phyloP scores from a whole-genome alignment of 2,888 invertebrate genomes.

The Calameuta pallipes region DNA sequence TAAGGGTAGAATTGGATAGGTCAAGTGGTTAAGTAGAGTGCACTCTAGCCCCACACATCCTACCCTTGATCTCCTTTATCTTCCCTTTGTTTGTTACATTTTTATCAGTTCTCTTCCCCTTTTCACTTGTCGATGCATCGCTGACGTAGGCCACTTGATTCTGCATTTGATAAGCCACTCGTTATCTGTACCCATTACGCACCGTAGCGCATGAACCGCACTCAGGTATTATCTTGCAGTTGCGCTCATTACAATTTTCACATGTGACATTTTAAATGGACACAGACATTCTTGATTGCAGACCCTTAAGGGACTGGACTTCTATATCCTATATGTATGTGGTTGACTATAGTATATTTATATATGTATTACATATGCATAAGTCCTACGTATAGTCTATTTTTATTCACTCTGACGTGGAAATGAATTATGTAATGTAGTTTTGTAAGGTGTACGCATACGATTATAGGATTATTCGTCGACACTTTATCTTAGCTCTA shows the following conservation, averaged over 20 bases:
- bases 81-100: not conserved
- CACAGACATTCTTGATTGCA: not conserved
- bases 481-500: not conserved
- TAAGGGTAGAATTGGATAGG: not conserved
- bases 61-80: not conserved
- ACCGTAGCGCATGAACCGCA: not conserved
- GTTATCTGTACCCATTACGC: not conserved
- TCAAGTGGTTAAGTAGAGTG: constrained; percentile 5
- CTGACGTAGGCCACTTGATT: constrained; percentile 2
- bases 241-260: not conserved
- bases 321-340: not conserved
- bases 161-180: not conserved
- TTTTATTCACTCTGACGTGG: not conserved
- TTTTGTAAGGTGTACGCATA: not conserved
- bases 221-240: not conserved
- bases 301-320: not conserved
- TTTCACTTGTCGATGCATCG: not conserved
- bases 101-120: not conserved
- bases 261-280: not conserved
- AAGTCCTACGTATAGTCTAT: not conserved
- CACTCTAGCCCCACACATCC: not conserved
- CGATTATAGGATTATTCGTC: not conserved
- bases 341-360: not conserved
- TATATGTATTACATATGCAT: not conserved
- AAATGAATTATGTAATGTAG: not conserved